Base-by-base conservation (phyloP, 2,888 invertebrate genomes). In the Disparrhopalites patrizii region DNA sequence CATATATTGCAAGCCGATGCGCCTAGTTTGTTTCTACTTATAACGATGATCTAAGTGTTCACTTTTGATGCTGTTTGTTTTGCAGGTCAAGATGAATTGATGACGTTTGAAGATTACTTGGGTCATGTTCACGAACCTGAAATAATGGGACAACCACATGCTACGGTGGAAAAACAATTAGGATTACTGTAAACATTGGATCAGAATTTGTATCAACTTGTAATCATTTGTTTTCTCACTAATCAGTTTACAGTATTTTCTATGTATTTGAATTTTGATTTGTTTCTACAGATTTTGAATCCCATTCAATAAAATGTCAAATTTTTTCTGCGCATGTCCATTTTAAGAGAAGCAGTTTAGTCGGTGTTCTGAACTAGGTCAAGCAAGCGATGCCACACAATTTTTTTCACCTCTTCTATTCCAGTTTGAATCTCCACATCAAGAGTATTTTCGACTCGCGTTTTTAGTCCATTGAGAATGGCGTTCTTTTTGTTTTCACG, bases 101-200 rank as follows among this genome's bases (percentile, higher is more conserved):
- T 92, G 76, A 86, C 86, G 10, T 90, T 91, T 75, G 86, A 87
- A 77, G 92, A 92, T 77, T 84, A 90, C 73, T 83, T 90, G 65
- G 88, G 88, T 76, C 83, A 84, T 18, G 80, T 85, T 7, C 91
- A 91, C 73, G 83, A 87, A 75, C 82, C 83, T 71, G 92, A 92
- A 82, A 81, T 86, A 57, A 83, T 87, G 77, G 87, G 88, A 13
- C 88, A 90, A 70, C 93, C 94, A 3, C 93, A 93, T 80, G 88
- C 90, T 47, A 82, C 91, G 62, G 82, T 91, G 67, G 93, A 93
- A 79, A 62, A 57, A 33, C 50, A 61, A n/a, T 28, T 61, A 27
- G 61, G 61, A 20, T 25, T 61, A 30, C n/a, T 61, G 25, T 61
- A 20, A 61, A 36, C 15, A 25, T 18, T 3, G 18, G n/a, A 23